Conservation (phyloP, 2,113 vertebrate genomes). For the Microcebus lehilahytsara region DNA sequence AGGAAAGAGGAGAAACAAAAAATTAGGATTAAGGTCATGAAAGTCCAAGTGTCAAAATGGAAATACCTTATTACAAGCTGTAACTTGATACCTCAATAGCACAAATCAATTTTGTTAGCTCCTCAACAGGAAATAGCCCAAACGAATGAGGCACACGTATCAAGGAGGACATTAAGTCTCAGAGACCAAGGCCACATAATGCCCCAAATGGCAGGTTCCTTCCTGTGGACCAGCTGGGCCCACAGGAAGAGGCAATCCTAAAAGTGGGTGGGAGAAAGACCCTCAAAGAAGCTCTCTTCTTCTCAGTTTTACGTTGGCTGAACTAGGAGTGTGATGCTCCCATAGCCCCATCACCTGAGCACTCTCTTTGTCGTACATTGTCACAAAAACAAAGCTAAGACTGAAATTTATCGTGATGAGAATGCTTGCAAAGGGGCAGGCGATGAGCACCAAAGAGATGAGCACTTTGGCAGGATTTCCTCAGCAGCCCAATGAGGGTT, state of each 20-base stretch:
- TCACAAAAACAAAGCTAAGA: background rate
- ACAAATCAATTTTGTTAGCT: background rate
- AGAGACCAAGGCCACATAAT: background rate
- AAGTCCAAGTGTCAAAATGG: background rate
- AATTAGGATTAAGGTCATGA: background rate
- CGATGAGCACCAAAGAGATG: background rate
- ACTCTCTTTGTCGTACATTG: background rate
- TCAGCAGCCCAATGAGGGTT: background rate
- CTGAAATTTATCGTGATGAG: background rate
- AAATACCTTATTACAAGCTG: background rate
- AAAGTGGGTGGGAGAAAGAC: background rate
- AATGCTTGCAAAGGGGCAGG: background rate
- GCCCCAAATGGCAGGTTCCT: background rate
- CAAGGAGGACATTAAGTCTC: background rate
- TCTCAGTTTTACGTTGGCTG: background rate
- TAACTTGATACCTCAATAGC: background rate
- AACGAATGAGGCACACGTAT: background rate
- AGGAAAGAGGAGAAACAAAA: background rate
- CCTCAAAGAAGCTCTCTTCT: background rate
- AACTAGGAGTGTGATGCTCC: background rate
- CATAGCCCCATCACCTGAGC: background rate
- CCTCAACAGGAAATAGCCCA: background rate
- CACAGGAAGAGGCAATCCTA: background rate
- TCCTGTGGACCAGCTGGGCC: background rate
- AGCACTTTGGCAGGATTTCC: background rate